A percentile compares a stretch with the other conserved stretches of the same genome.
Conservation (phyloP, 2,888 invertebrate genomes). For the Serrognathus titanus region DNA sequence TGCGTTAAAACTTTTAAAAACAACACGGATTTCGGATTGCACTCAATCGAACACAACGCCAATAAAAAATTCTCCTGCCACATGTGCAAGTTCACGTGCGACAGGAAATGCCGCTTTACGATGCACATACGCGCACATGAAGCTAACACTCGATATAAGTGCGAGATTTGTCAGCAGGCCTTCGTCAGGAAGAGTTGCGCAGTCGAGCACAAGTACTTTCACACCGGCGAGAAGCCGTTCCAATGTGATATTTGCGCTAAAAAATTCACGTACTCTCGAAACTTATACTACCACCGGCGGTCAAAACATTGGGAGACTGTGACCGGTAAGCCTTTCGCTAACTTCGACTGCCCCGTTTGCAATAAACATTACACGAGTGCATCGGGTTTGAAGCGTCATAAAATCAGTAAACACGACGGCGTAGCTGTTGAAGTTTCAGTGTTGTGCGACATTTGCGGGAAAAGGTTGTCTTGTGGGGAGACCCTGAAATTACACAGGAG, state of each 20-base stretch:
- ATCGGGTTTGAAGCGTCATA: slow-evolving; percentile 39
- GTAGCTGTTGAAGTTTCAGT: too few species aligned
- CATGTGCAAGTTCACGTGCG: slow-evolving; percentile 38
- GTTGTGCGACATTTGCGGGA: slow-evolving; percentile 56
- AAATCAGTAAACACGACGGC: slow-evolving; percentile 49
- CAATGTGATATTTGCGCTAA: slow-evolving; percentile 44
- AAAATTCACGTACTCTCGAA: slow-evolving; percentile 38
- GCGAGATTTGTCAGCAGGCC: slow-evolving; percentile 53
- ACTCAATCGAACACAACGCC: slow-evolving; percentile 36
- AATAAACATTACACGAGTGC: slow-evolving; percentile 43
- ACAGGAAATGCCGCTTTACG: slow-evolving; percentile 40
- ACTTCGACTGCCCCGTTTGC: slow-evolving; percentile 45
- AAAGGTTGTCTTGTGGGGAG: slow-evolving; percentile 52
- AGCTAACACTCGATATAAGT: slow-evolving; percentile 48
- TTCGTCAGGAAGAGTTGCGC: slow-evolving; percentile 45
- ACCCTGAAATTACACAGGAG: slow-evolving; percentile 50
- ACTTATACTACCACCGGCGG: slow-evolving; percentile 44
- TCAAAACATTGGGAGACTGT: slow-evolving; percentile 51
- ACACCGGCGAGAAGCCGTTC: slow-evolving; percentile 32
- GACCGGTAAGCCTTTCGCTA: slow-evolving; percentile 45
- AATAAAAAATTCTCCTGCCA: slow-evolving; percentile 40
- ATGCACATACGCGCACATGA: slow-evolving; percentile 50
- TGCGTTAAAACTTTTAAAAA: slow-evolving; percentile 40
- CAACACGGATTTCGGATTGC: slow-evolving; percentile 39
- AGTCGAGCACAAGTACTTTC: slow-evolving; percentile 25